phyloP scores from a whole-genome alignment of 2,113 vertebrate species.

The Oncorhynchus gorbuscha region DNA sequence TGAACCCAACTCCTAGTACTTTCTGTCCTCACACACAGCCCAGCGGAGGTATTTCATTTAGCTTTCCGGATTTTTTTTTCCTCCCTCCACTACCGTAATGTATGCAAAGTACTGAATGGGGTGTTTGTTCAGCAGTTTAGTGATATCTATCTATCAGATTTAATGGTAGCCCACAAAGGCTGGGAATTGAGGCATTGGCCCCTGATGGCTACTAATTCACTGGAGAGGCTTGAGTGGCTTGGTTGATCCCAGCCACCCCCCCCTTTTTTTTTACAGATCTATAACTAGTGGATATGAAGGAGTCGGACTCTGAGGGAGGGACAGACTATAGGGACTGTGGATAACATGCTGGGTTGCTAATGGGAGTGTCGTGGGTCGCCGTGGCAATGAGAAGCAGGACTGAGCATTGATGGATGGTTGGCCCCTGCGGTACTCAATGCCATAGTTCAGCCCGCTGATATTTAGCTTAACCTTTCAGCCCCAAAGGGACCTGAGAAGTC shows the following conservation, averaged over 20 bases:
- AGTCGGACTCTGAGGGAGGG: conserved; percentile 33
- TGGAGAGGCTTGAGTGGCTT: conserved; percentile 34
- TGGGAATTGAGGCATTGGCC: conserved; percentile 69
- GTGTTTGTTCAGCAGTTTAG: conserved; percentile 79
- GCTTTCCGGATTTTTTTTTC: conserved; percentile 69
- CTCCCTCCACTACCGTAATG: conserved; percentile 69
- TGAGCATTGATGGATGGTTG: conserved; percentile 59
- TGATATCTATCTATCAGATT: conserved; percentile 72
- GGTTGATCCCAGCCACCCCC: conserved; percentile 9
- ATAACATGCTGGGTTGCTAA: conserved; percentile 61
- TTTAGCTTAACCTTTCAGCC: conserved; percentile 68
- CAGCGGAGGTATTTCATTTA: conserved; percentile 55
- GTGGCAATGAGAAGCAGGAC: conserved; percentile 34
- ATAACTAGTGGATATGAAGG: conserved; percentile 43
- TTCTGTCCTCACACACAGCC: conserved; percentile 7
- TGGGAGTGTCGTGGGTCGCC: conserved; percentile 45
- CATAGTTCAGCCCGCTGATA: conserved; percentile 55
- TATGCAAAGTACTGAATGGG: conserved; percentile 76
- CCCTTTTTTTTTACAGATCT: neutral
- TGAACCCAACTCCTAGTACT: neutral
- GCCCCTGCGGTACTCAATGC: conserved; percentile 23
- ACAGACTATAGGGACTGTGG: conserved; percentile 1
- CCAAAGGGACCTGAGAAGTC: conserved; percentile 34
- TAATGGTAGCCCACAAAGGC: conserved; percentile 72
- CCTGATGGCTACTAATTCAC: conserved; percentile 67